A percentile compares a stretch with the other conserved stretches of the same genome.
Conservation (phyloP, 2,888 invertebrate species). For the Julus scandinavius region DNA sequence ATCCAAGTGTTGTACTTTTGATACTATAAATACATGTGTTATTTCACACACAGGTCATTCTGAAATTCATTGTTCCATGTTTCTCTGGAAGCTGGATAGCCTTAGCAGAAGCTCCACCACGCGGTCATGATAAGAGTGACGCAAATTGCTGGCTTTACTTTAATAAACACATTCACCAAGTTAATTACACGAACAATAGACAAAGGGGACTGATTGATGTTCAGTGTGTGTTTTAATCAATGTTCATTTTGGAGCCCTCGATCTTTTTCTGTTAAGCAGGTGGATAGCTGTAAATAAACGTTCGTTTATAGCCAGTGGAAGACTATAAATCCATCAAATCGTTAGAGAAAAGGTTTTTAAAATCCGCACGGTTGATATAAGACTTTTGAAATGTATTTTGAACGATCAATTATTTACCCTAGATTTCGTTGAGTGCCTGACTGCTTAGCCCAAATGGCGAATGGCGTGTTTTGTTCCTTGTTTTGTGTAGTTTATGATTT, state of each 20-base stretch:
- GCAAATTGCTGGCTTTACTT: not conserved
- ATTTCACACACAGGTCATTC: no score
- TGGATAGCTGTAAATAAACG: constrained; percentile 11
- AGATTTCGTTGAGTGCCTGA: not conserved
- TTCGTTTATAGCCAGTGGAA: not conserved
- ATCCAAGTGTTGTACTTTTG: no score
- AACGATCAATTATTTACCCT: not conserved
- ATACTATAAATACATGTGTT: no score
- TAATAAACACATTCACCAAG: not conserved
- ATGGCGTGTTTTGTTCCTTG: not conserved
- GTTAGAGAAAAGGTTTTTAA: not conserved
- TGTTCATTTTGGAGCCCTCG: not conserved
- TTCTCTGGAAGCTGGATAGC: not conserved
- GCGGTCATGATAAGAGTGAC: not conserved
- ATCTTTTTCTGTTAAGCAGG: not conserved
- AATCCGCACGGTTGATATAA: constrained; percentile 8
- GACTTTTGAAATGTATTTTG: constrained; percentile 13
- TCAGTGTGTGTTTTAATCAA: not conserved
- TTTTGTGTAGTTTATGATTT: not conserved
- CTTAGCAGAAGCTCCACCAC: not conserved
- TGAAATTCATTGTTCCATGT: not conserved
- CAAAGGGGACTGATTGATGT: not conserved
- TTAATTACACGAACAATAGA: not conserved
- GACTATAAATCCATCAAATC: not conserved
- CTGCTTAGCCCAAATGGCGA: not conserved